phyloP scores from a whole-genome alignment of 1,140 invertebrate species.

The Planococcus citri region DNA sequence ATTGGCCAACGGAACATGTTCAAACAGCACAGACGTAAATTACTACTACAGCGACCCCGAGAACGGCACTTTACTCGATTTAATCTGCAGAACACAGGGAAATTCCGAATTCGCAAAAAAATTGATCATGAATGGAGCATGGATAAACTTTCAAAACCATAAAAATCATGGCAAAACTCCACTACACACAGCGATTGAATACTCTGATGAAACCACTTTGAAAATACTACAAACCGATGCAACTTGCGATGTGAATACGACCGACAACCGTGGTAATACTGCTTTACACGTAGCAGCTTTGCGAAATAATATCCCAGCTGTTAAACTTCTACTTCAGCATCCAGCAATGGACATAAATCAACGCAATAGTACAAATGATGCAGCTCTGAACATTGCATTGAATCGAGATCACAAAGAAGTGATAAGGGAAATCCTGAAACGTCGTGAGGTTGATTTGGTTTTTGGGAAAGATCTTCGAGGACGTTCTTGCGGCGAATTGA shows the following conservation, averaged over 20 bases:
- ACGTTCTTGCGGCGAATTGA: conserved; percentile 40
- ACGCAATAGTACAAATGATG: conserved; percentile 29
- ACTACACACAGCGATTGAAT: conserved; percentile 51
- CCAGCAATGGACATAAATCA: conserved; percentile 27
- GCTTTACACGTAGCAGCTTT: conserved; percentile 46
- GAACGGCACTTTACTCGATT: conserved; percentile 28
- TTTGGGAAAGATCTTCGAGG: conserved; percentile 41
- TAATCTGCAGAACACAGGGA: conserved; percentile 27
- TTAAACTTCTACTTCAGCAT: conserved; percentile 26
- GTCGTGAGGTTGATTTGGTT: conserved; percentile 43
- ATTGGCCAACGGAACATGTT: no score
- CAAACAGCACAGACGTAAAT: conserved; percentile 28
- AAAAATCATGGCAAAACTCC: conserved; percentile 46
- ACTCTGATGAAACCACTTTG: conserved; percentile 41
- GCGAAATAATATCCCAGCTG: conserved; percentile 22
- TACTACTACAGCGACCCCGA: conserved; percentile 28
- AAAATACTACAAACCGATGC: conserved; percentile 40
- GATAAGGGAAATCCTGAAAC: conserved; percentile 37
- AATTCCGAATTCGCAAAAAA: conserved; percentile 41
- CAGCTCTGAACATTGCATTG: conserved; percentile 28
- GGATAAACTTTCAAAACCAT: conserved; percentile 46
- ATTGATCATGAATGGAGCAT: conserved; percentile 49
- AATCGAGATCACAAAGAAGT: conserved; percentile 38
- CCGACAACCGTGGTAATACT: conserved; percentile 44
- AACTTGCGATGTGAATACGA: conserved; percentile 47